Percentiles rank a stretch among this genome's conserved stretches.
Evolutionary conservation across 2,797 vertebrate genomes (phyloP).

Genomic region (Monodelphis domestica): DNA sequence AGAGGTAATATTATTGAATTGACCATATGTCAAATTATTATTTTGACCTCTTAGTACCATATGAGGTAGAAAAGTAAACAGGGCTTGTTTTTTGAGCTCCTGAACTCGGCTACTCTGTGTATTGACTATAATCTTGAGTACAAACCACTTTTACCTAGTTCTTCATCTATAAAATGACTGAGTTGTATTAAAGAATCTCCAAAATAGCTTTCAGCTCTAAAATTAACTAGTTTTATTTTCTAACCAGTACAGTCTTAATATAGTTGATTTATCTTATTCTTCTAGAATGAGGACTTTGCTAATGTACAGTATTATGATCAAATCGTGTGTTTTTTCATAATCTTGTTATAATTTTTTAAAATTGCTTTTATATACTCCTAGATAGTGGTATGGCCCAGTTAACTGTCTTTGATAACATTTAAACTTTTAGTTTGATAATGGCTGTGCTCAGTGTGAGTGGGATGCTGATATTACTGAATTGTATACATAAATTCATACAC

Average conservation of each 20-base stretch:
- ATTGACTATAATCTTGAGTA: neutral
- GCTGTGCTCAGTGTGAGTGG: neutral
- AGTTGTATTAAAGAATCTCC: neutral
- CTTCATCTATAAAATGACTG: neutral
- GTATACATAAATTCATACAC: neutral
- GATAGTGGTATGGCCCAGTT: neutral
- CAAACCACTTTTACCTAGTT: neutral
- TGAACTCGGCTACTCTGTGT: neutral
- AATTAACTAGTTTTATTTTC: neutral
- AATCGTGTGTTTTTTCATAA: neutral
- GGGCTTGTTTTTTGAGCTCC: neutral
- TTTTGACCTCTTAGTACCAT: neutral
- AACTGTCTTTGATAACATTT: neutral
- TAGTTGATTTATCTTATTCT: neutral
- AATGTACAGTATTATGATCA: neutral
- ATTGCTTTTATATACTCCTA: neutral
- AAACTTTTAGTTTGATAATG: neutral
- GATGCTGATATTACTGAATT: neutral
- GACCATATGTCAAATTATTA: neutral
- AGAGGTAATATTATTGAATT: slow-evolving; percentile 11
- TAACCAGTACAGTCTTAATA: neutral
- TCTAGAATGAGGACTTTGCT: neutral
- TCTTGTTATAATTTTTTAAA: neutral
- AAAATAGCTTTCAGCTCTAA: neutral
- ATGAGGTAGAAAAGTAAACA: neutral